phyloP scores from a whole-genome alignment of 2,113 vertebrate species.

The Delphinapterus leucas region DNA sequence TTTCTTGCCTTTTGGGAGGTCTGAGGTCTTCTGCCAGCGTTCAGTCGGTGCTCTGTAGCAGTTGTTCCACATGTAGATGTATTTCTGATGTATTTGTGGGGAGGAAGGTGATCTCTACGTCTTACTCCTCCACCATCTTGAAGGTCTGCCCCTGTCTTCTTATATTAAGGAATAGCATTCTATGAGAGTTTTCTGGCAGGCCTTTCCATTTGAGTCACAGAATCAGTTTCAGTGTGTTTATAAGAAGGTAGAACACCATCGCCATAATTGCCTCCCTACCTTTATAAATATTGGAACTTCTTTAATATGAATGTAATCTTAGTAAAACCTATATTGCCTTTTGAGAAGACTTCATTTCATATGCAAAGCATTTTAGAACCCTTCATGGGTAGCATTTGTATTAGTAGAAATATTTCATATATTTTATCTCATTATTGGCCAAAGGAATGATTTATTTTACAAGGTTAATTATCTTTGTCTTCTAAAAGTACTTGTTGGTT shows the following conservation, averaged over 20 bases:
- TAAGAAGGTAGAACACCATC: neutral
- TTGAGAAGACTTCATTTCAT: slow-evolving; percentile 27
- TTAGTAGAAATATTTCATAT: slow-evolving; percentile 27
- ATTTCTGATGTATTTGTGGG: no score
- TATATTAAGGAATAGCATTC: neutral
- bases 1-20: no score
- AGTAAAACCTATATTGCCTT: neutral
- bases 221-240: slow-evolving; percentile 15
- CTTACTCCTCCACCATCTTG: no score
- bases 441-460: slow-evolving; percentile 30
- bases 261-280: neutral
- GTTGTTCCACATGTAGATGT: no score
- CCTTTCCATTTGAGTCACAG: neutral
- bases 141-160: neutral
- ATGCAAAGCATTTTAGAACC: neutral
- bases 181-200: neutral
- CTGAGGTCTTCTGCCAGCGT: no score
- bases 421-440: slow-evolving; percentile 38
- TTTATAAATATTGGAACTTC: slow-evolving; percentile 26
- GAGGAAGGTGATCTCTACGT: no score
- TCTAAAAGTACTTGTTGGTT: slow-evolving; percentile 30
- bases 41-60: no score
- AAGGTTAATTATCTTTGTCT: slow-evolving; percentile 30
- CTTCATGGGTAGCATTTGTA: slow-evolving; percentile 22
- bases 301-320: slow-evolving; percentile 34